phyloP scores from a whole-genome alignment of 2,113 vertebrate genomes.

The Sula dactylatra region DNA sequence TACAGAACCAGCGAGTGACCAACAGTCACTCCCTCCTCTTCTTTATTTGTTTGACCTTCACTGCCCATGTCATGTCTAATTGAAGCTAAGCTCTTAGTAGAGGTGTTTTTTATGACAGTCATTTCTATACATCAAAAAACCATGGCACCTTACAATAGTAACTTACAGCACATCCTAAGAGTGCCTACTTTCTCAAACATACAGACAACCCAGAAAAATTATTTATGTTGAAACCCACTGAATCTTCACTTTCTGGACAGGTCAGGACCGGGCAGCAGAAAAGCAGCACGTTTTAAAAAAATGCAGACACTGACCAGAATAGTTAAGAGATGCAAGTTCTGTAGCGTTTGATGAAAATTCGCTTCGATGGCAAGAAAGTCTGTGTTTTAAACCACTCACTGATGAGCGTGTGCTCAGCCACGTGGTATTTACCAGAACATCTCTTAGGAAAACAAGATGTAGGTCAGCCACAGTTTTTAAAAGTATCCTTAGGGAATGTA shows the following conservation, averaged over 20 bases:
- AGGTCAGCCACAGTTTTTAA: not conserved
- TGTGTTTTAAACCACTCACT: fast-evolving
- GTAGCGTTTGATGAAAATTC: not conserved
- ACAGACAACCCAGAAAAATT: not conserved
- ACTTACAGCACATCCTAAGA: not conserved
- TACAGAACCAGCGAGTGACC: not conserved
- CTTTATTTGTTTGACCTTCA: conserved; percentile 14
- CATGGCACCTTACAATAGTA: not conserved
- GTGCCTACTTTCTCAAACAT: not conserved
- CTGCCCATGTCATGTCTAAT: not conserved
- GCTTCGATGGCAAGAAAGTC: not conserved
- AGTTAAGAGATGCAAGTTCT: not conserved
- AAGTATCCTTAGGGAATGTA: not conserved
- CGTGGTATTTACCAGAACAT: not conserved
- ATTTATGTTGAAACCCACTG: not conserved
- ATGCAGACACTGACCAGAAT: not conserved
- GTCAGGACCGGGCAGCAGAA: not conserved
- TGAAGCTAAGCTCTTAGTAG: not conserved
- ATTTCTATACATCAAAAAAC: not conserved
- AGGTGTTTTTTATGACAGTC: not conserved
- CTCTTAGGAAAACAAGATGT: not conserved
- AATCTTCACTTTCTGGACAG: not conserved
- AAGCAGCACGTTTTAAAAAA: not conserved
- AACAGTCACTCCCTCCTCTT: not conserved
- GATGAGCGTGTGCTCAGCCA: not conserved